Evolutionary conservation across 2,113 vertebrate species (phyloP).

Genomic region (Hyaena hyaena): DNA sequence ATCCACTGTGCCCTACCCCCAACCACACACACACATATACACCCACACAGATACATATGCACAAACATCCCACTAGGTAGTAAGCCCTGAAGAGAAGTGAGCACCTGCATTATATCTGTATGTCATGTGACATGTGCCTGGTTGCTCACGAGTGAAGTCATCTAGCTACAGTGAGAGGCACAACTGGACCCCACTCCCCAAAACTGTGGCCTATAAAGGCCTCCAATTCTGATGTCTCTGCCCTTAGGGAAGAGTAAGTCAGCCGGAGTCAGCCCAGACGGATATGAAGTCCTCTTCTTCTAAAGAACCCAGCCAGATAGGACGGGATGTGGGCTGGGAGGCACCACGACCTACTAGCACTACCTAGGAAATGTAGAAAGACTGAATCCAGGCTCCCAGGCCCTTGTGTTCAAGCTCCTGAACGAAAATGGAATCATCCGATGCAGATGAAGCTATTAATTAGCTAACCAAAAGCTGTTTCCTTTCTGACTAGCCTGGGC

Average conservation of each 20-base stretch:
- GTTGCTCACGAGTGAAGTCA: not conserved
- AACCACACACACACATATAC: not conserved
- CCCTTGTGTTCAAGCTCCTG: not conserved
- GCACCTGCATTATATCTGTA: not conserved
- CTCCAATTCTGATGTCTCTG: not conserved
- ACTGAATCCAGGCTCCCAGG: not conserved
- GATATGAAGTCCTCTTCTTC: not conserved
- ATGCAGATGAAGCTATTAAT: slow-evolving; percentile 62
- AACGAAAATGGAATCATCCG: slow-evolving; percentile 39
- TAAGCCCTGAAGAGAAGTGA: not conserved
- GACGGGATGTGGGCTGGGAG: not conserved
- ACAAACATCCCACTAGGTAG: not conserved
- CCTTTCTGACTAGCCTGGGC: slow-evolving; percentile 52
- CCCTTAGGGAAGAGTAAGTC: not conserved
- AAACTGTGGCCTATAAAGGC: not conserved
- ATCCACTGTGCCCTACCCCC: not conserved
- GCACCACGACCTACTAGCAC: not conserved
- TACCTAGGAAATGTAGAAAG: not conserved
- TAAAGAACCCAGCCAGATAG: not conserved
- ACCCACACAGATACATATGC: not conserved
- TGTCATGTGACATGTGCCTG: not conserved
- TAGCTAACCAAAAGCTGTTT: slow-evolving; percentile 62
- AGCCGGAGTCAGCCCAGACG: not conserved
- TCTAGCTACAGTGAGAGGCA: not conserved
- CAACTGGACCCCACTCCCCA: no score